phyloP scores from a whole-genome alignment of 2,888 invertebrate genomes.

The Phaedon cochleariae region DNA sequence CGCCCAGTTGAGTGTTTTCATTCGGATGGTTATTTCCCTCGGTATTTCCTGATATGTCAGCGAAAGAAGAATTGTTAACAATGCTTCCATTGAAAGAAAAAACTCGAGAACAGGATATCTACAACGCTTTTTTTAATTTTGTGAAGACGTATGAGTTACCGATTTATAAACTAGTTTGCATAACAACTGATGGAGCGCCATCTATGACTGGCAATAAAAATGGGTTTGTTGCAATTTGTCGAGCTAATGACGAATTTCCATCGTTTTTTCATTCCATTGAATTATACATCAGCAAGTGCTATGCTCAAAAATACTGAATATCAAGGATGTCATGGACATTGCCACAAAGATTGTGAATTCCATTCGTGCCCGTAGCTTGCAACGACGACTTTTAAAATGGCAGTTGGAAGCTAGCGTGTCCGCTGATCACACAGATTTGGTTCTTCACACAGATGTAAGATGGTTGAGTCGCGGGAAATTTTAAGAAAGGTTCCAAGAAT shows the following conservation, averaged over 20 bases:
- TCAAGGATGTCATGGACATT: conserved; percentile 21
- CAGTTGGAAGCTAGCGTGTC: conserved; percentile 15
- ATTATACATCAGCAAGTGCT: conserved; percentile 15
- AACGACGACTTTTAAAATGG: conserved; percentile 21
- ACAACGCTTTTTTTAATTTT: no score
- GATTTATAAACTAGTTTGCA: no score
- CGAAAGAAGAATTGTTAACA: no score
- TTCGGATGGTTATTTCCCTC: no score
- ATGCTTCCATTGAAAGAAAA: no score
- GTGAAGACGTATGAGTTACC: no score
- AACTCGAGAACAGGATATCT: no score
- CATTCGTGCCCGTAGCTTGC: conserved; percentile 25
- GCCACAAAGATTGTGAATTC: conserved; percentile 26
- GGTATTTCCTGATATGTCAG: no score
- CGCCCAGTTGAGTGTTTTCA: no score
- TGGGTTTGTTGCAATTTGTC: conserved; percentile 14
- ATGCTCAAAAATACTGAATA: conserved; percentile 14
- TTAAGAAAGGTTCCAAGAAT: conserved; percentile 12
- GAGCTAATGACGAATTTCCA: no score
- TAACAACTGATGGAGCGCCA: conserved; percentile 17
- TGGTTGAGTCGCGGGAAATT: conserved; percentile 16
- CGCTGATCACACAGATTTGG: conserved; percentile 20
- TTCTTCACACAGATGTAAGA: conserved; percentile 20
- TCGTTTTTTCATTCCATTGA: no score
- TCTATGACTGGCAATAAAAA: conserved; percentile 13